These are phyloP conservation scores for Chironomus tentans DNA, from an alignment of 2,888 invertebrate species.

Conservation along the genomic window DNA sequence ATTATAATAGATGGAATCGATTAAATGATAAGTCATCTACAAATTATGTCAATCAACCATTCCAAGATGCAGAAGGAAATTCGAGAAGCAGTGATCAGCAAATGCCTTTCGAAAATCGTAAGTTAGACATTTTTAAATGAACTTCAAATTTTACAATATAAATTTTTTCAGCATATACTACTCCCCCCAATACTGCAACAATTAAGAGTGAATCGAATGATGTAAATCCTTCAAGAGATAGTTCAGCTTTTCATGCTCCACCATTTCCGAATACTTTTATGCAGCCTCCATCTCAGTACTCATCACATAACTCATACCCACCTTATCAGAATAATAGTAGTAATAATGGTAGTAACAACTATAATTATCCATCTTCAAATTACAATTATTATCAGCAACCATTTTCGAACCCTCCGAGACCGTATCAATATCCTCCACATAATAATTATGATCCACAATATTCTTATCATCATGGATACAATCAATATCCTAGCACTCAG, in stretches of 20 bases:
- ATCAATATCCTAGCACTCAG: not conserved
- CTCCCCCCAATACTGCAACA: not conserved
- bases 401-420: not conserved
- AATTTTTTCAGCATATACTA: not conserved
- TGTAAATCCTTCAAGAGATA: not conserved
- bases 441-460: not conserved
- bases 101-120: not conserved
- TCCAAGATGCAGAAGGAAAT: not conserved
- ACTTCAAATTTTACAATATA: not conserved
- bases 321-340: not conserved
- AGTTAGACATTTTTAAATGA: not conserved
- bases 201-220: not conserved
- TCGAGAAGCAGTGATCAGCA: not conserved
- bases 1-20: not conserved
- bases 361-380: not conserved
- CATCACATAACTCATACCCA: not conserved
- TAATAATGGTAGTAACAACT: not conserved
- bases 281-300: not conserved
- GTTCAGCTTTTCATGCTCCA: conserved; percentile 1
- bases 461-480: not conserved
- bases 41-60: not conserved
- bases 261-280: not conserved
- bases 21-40: not conserved
- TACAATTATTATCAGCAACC: not conserved
- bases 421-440: not conserved